These are phyloP conservation scores for Theretra japonica DNA, from an alignment of 2,888 invertebrate genomes.

Conservation along the genomic window DNA sequence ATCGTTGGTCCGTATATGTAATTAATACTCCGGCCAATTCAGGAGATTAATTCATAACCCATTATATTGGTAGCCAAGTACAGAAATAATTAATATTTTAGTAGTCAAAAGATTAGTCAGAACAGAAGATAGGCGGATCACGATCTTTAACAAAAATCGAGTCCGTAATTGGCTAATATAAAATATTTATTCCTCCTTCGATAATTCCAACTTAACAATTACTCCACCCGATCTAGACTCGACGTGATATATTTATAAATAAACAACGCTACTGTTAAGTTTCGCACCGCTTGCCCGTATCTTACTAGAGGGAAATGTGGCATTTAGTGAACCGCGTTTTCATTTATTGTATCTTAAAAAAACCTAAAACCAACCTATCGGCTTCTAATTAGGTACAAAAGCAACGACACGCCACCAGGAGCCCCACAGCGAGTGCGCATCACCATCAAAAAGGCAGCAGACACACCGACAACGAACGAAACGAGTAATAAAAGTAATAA, in stretches of 20 bases:
- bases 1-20: neutral
- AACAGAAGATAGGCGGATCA: no score
- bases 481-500: constrained; percentile 77
- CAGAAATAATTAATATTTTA: neutral
- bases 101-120: no score
- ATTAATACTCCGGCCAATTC: neutral
- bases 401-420: neutral
- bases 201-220: no score
- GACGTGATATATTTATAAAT: no score
- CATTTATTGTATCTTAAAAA: neutral
- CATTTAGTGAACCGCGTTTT: no score
- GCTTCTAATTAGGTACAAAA: neutral
- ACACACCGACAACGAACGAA: constrained; percentile 66
- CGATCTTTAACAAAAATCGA: no score
- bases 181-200: no score
- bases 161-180: no score
- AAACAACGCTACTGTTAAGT: no score
- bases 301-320: no score
- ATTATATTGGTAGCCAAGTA: neutral
- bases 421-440: constrained; percentile 44
- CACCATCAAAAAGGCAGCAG: constrained; percentile 62
- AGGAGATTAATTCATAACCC: neutral
- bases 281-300: no score
- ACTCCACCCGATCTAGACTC: no score
- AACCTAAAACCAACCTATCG: neutral